Evolutionary conservation across 2,797 vertebrate species (phyloP).

Genomic region (Alectoris magna): DNA sequence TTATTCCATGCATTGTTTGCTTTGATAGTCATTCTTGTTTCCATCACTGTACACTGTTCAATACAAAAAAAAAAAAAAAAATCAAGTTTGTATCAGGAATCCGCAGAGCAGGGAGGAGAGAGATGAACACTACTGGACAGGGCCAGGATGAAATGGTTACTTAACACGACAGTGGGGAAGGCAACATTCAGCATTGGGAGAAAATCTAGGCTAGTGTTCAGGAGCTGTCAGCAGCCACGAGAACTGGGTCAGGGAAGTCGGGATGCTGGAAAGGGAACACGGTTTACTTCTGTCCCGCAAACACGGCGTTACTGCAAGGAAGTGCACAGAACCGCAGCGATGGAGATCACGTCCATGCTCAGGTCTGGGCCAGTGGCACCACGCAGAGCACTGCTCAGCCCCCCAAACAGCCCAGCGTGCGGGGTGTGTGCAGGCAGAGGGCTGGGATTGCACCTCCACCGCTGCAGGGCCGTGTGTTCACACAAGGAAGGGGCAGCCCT

Average conservation of each 20-base stretch:
- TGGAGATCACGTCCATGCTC: rapidly evolving
- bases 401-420: rapidly evolving
- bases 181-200: slow-evolving; percentile 61
- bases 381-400: not conserved
- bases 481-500: not conserved
- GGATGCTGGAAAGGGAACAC: slow-evolving; percentile 1
- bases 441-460: rapidly evolving
- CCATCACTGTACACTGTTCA: slow-evolving; percentile 88
- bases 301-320: rapidly evolving
- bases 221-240: slow-evolving; percentile 59
- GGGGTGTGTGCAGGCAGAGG: not conserved
- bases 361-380: not conserved
- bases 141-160: slow-evolving; percentile 43
- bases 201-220: slow-evolving; percentile 57
- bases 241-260: not conserved
- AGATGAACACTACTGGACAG: slow-evolving; percentile 76
- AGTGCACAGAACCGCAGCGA: rapidly evolving
- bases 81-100: slow-evolving; percentile 86
- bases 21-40: slow-evolving; percentile 89
- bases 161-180: slow-evolving; percentile 58
- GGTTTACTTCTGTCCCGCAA: not conserved
- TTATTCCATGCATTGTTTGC: slow-evolving; percentile 97
- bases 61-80: slow-evolving; percentile 77
- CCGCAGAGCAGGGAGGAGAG: slow-evolving; percentile 73
- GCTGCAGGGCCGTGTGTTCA: rapidly evolving